A percentile compares a stretch with the other conserved stretches of the same genome.
phyloP scores from a whole-genome alignment of 1,140 invertebrate species.

The Atta colombica region DNA sequence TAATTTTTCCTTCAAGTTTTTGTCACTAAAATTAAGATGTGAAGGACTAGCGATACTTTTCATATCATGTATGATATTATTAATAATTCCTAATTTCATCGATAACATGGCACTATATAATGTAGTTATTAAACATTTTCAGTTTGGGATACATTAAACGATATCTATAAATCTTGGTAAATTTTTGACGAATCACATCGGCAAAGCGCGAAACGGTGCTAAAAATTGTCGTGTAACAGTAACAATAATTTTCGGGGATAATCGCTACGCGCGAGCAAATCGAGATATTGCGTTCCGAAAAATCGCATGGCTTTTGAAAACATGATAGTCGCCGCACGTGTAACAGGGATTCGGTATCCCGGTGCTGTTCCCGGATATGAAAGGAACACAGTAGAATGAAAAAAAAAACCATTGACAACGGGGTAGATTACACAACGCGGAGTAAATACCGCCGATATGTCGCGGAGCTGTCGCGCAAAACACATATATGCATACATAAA shows the following conservation, averaged over 20 bases:
- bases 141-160: constrained; percentile 8
- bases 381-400: constrained; percentile 54
- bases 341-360: constrained; percentile 61
- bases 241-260: constrained; percentile 64
- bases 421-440: constrained; percentile 54
- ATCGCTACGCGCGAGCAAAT: constrained; percentile 63
- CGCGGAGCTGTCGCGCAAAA: constrained; percentile 24
- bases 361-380: constrained; percentile 58
- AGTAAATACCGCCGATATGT: constrained; percentile 59
- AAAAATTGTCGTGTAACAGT: constrained; percentile 62
- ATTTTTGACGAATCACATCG: constrained; percentile 28
- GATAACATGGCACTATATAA: not conserved
- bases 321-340: constrained; percentile 56
- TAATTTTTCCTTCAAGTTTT: not conserved
- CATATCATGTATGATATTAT: not conserved
- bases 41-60: not conserved
- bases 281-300: constrained; percentile 62
- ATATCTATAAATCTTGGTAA: constrained; percentile 28
- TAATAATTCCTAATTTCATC: not conserved
- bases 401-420: constrained; percentile 56
- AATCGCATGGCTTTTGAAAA: constrained; percentile 64
- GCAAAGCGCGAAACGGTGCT: constrained; percentile 43
- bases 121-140: constrained; percentile 13
- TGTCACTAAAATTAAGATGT: not conserved
- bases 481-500: not conserved